Base-by-base conservation (phyloP, 2,888 invertebrate genomes). In the Lamproptera curius region DNA sequence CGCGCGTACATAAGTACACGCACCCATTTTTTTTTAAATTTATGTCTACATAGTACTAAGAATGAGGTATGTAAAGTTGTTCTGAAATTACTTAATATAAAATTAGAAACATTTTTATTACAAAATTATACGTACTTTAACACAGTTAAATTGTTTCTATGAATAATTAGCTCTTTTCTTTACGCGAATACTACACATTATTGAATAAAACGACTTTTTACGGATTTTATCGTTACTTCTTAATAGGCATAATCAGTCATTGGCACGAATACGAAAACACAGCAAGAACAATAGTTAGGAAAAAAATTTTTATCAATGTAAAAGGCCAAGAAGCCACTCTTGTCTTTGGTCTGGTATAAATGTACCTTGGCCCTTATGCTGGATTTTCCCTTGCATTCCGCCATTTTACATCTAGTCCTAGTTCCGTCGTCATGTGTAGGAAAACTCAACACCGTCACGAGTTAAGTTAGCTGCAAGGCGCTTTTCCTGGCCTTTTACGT, bases 261-360 rank as follows among this genome's bases (percentile, higher is more conserved):
- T 37, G 37, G 37, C 17, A 37, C 37, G 11, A 17, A 17, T 16
- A 17, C 6, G 11, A 16, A 37, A 17, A 17, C 17, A 37, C 37
- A 16, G 11, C 17, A 16, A 37, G 20, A 23, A 23, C 5, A 23
- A 23, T 23, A 23, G 8, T 23, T 23, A 23, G 23, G 23, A 23
- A 23, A 23, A 23, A 23, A 23, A 23, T 23, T 6, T 23, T 8
- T 38, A 38, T n/a, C n/a, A 10, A 33, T 56, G 33, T 55, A 52
- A 14, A 56, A 55, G 33, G 23, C 40, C 45, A 56, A 40, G 42
- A 53, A 54, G 31, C 55, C 54, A 42, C 52, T 54, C 33, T 56
- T 55, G 14, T 55, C 54, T 40, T 57, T 34, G 17, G 23, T 42
- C 11, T 34, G 35, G 16, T 17, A 20, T 17, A 33, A 16, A 16